Base-by-base conservation (phyloP, 2,797 vertebrate genomes). In the Astyanax mexicanus region DNA sequence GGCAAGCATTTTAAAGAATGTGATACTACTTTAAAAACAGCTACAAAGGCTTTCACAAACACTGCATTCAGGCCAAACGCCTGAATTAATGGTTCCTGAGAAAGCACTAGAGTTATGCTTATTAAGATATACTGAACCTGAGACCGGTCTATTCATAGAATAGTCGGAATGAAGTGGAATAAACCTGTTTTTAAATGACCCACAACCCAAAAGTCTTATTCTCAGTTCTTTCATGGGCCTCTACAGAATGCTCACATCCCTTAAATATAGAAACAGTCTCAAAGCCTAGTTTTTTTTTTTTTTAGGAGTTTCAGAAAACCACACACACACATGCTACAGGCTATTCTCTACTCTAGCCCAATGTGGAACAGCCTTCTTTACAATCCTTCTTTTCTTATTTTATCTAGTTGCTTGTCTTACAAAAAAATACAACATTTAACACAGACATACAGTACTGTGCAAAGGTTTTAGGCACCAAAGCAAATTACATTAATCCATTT, bases 71-170 rank as follows among this genome's bases (percentile, higher is more conserved):
- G 29, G 62, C 62, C 40, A 45, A 44, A 44, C 61, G 60, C 58
- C 74, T 6, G 32, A n/a, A 29, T 69, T 57, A 70, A 58, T 64
- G 25, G 9, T 21, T 19, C 55, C 45, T 68, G 27, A 45, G 72
- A 49, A 38, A 73, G 27, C 60, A 60, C 4, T n/a, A 17, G 1
- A 44, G 55, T 27, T 69, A 27, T 11, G 1, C 49, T 35, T 29
- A n/a, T 49, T 21, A 72, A 10, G 29, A 11, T 71, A 8, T 47
- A n/a, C n/a, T n/a, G n/a, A n/a, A 67, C 83, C 66, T 80, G 67
- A 72, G 42, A 38, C 51, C 52, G 19, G 11, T 55, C 58, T 77
- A 44, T 40, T 66, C 35, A 49, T 68, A 13, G 65, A 47, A 11
- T 11, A 42, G 38, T 8, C 68, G 55, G 35, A 58, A 42, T 6